Conservation (phyloP, 1,140 invertebrate genomes). For the Aleiodes sp. region DNA sequence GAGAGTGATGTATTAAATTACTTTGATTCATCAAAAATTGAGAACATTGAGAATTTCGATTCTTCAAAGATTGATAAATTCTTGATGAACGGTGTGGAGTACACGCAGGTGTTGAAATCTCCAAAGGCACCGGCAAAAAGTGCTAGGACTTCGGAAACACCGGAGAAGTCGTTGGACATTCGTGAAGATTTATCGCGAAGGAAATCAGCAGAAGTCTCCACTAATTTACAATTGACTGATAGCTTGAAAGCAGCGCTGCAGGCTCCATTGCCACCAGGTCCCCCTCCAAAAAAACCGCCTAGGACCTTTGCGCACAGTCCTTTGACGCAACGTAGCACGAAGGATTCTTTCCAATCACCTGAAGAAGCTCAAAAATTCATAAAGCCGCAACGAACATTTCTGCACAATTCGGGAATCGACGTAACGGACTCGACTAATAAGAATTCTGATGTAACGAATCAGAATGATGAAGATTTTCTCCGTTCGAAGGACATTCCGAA, state of each 20-base stretch:
- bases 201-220: constrained; percentile 27
- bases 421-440: neutral
- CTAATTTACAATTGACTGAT: constrained; percentile 62
- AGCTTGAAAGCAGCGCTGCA: constrained; percentile 71
- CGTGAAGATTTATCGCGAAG: constrained; percentile 34
- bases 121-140: constrained; percentile 53
- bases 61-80: constrained; percentile 27
- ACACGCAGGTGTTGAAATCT: constrained; percentile 64
- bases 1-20: neutral
- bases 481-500: neutral
- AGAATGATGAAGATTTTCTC: neutral
- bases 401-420: neutral
- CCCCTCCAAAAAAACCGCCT: constrained; percentile 78
- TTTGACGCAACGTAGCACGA: neutral
- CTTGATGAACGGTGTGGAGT: constrained; percentile 49
- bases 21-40: neutral
- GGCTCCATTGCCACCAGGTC: constrained; percentile 72
- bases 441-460: neutral
- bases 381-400: too few species aligned
- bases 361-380: neutral
- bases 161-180: constrained; percentile 40
- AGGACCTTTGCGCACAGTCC: constrained; percentile 70
- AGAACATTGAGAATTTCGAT: constrained; percentile 6
- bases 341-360: neutral
- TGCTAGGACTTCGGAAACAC: constrained; percentile 47